phyloP scores from a whole-genome alignment of 2,113 vertebrate genomes.

The Elanus axillaris region DNA sequence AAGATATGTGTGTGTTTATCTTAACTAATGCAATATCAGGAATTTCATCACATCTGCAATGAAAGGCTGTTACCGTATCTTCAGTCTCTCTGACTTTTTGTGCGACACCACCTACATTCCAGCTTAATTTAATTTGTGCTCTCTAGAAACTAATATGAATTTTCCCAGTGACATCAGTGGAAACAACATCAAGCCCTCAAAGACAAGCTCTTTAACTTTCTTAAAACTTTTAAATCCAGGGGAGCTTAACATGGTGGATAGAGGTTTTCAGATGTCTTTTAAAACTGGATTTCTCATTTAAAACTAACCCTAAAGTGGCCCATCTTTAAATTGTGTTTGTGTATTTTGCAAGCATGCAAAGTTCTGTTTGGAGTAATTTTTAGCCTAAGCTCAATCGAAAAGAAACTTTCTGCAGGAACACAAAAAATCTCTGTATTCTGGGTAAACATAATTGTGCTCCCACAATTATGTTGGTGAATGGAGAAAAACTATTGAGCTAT shows the following conservation, averaged over 20 bases:
- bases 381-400: not conserved
- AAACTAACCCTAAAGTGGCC: not conserved
- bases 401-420: not conserved
- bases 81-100: not conserved
- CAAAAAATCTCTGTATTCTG: slow-evolving; percentile 7
- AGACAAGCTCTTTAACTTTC: not conserved
- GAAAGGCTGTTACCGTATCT: not conserved
- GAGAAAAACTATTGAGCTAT: slow-evolving; percentile 26
- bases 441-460: not conserved
- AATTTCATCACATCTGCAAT: not conserved
- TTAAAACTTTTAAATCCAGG: slow-evolving; percentile 25
- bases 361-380: not conserved
- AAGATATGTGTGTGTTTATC: not conserved
- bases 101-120: not conserved
- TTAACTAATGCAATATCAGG: not conserved
- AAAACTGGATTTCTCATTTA: slow-evolving; percentile 27
- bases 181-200: not conserved
- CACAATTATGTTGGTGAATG: slow-evolving; percentile 1
- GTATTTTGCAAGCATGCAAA: not conserved
- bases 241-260: not conserved
- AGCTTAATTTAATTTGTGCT: not conserved
- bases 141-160: not conserved
- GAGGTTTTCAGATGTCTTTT: slow-evolving; percentile 31
- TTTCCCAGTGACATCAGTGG: not conserved
- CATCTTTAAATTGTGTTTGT: not conserved